Percentiles rank a stretch among this genome's conserved stretches.
These are phyloP conservation scores for Amphimallon solstitiale DNA, from an alignment of 2,888 invertebrate genomes.

Conservation along the genomic window DNA sequence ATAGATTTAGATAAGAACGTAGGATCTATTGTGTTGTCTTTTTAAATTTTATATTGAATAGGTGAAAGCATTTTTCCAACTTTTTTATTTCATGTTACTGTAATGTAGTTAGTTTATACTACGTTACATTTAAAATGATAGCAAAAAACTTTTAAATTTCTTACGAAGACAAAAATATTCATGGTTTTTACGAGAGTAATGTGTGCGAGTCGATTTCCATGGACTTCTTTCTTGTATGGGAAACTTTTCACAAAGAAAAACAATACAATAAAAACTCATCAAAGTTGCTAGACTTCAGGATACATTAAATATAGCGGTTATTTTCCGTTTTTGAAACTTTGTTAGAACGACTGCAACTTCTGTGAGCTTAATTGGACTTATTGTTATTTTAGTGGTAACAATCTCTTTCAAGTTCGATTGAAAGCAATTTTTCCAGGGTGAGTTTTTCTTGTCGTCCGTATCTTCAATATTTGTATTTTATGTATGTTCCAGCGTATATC, in stretches of 20 bases:
- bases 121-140: background rate
- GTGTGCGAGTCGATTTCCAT: background rate
- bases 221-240: constrained; percentile 26
- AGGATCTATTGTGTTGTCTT: no score
- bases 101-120: background rate
- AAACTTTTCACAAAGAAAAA: constrained; percentile 32
- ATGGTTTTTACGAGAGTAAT: constrained; percentile 8
- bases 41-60: background rate
- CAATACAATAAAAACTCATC: constrained; percentile 38
- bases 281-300: constrained; percentile 37
- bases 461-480: background rate
- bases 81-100: background rate
- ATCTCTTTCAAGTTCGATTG: constrained; percentile 21
- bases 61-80: background rate
- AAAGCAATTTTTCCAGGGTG: constrained; percentile 7
- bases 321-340: constrained; percentile 31
- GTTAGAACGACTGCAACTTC: constrained; percentile 31
- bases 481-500: constrained; percentile 4
- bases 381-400: constrained; percentile 38
- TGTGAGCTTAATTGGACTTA: constrained; percentile 35
- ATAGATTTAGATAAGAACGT: no score
- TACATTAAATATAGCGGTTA: constrained; percentile 37
- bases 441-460: background rate
- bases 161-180: constrained; percentile 8
- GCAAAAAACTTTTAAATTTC: constrained; percentile 6